Evolutionary conservation across 2,888 invertebrate genomes (phyloP).

Genomic region (Rotaria magnacalcarata): DNA sequence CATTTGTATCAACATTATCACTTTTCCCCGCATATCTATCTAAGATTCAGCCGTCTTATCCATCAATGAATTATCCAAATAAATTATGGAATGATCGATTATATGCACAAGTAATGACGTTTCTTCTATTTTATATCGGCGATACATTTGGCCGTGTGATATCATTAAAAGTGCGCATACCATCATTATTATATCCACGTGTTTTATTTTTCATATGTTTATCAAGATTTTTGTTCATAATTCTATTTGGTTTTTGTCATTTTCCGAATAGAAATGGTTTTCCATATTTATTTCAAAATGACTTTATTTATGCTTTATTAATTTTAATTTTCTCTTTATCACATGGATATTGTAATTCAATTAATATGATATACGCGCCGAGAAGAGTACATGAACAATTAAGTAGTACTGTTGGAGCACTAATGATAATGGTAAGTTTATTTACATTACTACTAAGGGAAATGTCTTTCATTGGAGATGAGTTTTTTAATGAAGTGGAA

Average conservation of each 20-base stretch:
- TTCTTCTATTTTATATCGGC: background rate
- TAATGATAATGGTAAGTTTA: background rate
- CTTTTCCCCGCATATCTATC: background rate
- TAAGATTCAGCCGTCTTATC: background rate
- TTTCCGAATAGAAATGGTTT: background rate
- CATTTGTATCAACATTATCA: background rate
- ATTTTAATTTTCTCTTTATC: background rate
- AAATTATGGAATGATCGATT: background rate
- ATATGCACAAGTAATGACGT: slow-evolving; percentile 28
- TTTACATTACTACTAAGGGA: too few species aligned
- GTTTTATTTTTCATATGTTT: background rate
- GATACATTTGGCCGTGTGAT: background rate
- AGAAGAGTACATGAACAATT: background rate
- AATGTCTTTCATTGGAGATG: too few species aligned
- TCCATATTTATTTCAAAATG: slow-evolving; percentile 7
- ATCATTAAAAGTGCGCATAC: background rate
- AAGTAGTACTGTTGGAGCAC: background rate
- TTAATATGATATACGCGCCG: slow-evolving; percentile 12
- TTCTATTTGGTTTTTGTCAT: background rate
- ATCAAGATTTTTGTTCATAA: background rate
- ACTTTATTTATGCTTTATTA: background rate
- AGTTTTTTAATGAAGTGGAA: too few species aligned
- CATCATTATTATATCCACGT: background rate
- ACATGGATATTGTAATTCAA: slow-evolving; percentile 12
- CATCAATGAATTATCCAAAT: background rate